Evolutionary conservation across 1,140 invertebrate species (phyloP).

Genomic region (Onthophagus taurus): DNA sequence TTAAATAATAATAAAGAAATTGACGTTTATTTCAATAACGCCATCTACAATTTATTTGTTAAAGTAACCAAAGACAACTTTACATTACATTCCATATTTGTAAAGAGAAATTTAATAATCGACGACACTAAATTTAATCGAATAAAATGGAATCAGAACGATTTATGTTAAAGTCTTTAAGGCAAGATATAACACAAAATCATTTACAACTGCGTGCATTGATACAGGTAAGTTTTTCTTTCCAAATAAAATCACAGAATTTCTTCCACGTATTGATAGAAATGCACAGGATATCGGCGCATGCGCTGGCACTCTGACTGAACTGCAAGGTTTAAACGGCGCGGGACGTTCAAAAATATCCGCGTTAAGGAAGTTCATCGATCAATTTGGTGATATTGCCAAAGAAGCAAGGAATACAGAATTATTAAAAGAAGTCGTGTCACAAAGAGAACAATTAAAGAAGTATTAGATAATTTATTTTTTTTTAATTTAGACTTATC

Average conservation of each 20-base stretch:
- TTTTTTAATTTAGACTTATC: too few relatives aligned
- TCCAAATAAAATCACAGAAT: conserved; percentile 1
- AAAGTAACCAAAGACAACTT: background rate
- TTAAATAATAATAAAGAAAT: background rate
- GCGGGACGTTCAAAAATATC: conserved; percentile 58
- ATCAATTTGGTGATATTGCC: conserved; percentile 54
- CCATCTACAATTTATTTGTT: background rate
- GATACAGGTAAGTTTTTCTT: conserved; percentile 53
- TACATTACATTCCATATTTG: background rate
- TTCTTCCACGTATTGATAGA: conserved; percentile 2
- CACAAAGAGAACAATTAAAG: conserved; percentile 57
- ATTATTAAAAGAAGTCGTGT: conserved; percentile 53
- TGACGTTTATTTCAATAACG: background rate
- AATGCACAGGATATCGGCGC: conserved; percentile 54
- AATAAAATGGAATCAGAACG: conserved; percentile 29
- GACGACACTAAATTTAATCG: too few relatives aligned
- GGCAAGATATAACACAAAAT: conserved; percentile 57
- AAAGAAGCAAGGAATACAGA: conserved; percentile 53
- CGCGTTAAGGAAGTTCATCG: conserved; percentile 54
- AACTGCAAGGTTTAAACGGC: conserved; percentile 61
- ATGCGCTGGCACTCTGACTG: conserved; percentile 55
- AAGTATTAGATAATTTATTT: conserved; percentile 34
- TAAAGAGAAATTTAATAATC: background rate
- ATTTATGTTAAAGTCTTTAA: conserved; percentile 29
- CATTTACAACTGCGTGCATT: conserved; percentile 65